A percentile compares a stretch with the other conserved stretches of the same genome.
Evolutionary conservation across 2,797 vertebrate species (phyloP).

Genomic region (Chrysocyon brachyurus): DNA sequence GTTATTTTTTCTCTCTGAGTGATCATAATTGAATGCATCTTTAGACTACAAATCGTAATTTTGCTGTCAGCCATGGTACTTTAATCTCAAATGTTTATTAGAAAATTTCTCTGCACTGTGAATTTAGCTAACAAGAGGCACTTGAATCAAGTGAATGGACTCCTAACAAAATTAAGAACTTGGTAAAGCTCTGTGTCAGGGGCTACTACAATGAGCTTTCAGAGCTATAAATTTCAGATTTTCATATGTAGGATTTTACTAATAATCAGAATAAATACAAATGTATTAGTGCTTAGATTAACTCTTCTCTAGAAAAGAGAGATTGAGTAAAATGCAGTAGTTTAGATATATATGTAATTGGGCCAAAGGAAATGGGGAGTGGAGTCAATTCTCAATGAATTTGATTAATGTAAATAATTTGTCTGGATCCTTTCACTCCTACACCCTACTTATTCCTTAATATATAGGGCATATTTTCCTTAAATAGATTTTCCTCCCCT

Average conservation of each 20-base stretch:
- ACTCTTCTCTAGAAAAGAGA: background rate
- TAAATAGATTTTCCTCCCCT: background rate
- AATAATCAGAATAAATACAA: background rate
- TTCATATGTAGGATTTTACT: background rate
- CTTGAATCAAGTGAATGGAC: slow-evolving; percentile 72
- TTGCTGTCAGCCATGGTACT: slow-evolving; percentile 84
- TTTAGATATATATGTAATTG: background rate
- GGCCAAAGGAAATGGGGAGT: background rate
- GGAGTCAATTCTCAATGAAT: slow-evolving; percentile 41
- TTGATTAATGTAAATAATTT: slow-evolving; percentile 56
- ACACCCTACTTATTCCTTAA: background rate
- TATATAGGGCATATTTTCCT: background rate
- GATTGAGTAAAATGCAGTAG: background rate
- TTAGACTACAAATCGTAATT: slow-evolving; percentile 86
- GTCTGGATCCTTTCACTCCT: background rate
- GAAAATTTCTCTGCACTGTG: slow-evolving; percentile 81
- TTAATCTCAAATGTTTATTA: slow-evolving; percentile 86
- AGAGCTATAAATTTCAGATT: background rate
- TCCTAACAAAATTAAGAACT: slow-evolving; percentile 27
- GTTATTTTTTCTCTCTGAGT: slow-evolving; percentile 77
- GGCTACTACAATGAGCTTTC: too few species aligned
- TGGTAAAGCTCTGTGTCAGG: background rate
- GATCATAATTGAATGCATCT: slow-evolving; percentile 85
- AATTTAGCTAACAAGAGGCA: slow-evolving; percentile 79
- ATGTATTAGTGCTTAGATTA: background rate